These are phyloP conservation scores for Lasioglossum figueresi DNA, from an alignment of 2,888 invertebrate genomes.

Conservation along the genomic window DNA sequence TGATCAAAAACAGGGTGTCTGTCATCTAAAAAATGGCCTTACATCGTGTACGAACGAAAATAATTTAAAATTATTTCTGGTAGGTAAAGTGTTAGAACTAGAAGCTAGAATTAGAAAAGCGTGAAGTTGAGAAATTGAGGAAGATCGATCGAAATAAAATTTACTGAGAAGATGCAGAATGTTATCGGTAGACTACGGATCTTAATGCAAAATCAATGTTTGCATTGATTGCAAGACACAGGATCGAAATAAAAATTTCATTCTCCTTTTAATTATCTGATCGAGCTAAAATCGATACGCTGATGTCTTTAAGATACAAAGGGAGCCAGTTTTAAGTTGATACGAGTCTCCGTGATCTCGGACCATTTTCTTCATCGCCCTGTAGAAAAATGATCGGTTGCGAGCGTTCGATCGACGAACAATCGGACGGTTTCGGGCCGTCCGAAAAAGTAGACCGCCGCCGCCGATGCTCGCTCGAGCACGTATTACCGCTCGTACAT, in stretches of 20 bases:
- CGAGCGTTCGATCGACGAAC: constrained; percentile 15
- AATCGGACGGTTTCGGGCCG: constrained; percentile 30
- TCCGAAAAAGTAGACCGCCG: constrained; percentile 51
- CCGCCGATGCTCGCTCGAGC: constrained; percentile 22
- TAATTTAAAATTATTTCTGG: background rate
- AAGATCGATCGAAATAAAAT: background rate
- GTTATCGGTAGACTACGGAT: background rate
- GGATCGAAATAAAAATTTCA: too few relatives aligned
- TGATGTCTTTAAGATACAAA: too few relatives aligned
- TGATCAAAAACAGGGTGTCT: background rate
- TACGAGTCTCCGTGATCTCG: background rate
- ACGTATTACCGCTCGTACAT: constrained; percentile 58
- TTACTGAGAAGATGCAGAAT: background rate
- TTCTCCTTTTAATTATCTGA: too few relatives aligned
- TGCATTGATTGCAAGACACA: too few relatives aligned
- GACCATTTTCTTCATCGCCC: background rate
- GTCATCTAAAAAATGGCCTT: background rate
- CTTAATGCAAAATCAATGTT: too few relatives aligned
- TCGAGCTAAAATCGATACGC: too few relatives aligned
- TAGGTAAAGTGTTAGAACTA: too few relatives aligned
- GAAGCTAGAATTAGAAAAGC: too few relatives aligned
- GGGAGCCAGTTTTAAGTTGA: too few relatives aligned
- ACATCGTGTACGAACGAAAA: background rate
- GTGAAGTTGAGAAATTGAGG: background rate
- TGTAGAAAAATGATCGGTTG: constrained; percentile 37